Evolutionary conservation across 2,113 vertebrate genomes (phyloP), one percentile per base, ranked within the genome.

Genomic region (Nycticorax nycticorax): DNA sequence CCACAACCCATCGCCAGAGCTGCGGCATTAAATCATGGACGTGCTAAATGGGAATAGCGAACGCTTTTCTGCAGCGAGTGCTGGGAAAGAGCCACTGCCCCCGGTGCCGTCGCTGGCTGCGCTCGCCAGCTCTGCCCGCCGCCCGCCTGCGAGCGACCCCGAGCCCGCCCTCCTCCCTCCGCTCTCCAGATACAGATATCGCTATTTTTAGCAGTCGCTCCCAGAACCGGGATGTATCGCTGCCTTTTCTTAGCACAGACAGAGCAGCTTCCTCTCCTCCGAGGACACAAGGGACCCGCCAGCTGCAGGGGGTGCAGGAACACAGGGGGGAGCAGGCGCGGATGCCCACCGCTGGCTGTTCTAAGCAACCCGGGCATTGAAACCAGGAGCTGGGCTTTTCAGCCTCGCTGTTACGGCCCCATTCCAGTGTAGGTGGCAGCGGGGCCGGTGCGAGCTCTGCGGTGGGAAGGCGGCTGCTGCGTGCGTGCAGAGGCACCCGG

Each of bases 311-410:
- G 1, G 12, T 10, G 43, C 35, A 16, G 50, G 14, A 39, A 39
- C 8, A 1, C 8, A 4, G 52, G 0, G 2, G 37, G 43, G 30
- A 33, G 27, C 13, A 8, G 47, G 1, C 1, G 59, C 48, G 45
- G 37, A 8, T 24, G 15, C 69, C 52, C 64, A 14, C 27, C 27
- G 8, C 41, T 1, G 2, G 23, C 4, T 45, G 20, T 26, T 28
- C 41, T 24, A 6, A 33, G 27, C 33, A 72, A 57, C 59, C 14
- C 24, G 39, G 63, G 63, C 35, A 5, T 41, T 24, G 37, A 47
- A 45, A 78, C 22, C 5, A 43, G 66, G 41, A 82, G 43, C 23
- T 24, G 32, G 43, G 43, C 33, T 27, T 28, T 85, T 72, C 69
- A 35, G 41, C 68, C 35, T 56, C 12, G 4, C 1, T 9, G 37